Percentiles rank a stretch among this genome's conserved stretches.
Conservation (phyloP, 2,113 vertebrate species). For the Pholis gunnellus region DNA sequence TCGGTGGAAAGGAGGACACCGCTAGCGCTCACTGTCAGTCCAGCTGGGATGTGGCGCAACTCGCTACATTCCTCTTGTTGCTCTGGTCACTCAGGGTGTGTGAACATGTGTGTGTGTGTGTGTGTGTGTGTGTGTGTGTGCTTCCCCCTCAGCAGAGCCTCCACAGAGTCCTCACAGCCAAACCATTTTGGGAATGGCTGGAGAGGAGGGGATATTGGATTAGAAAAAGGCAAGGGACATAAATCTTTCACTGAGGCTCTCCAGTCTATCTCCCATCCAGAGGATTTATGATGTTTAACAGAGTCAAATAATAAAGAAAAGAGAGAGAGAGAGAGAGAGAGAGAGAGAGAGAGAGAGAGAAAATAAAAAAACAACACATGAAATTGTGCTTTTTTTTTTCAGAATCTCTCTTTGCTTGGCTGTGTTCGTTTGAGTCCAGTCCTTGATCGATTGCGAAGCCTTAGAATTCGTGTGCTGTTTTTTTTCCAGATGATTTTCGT, state of each 20-base stretch:
- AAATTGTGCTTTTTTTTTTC: conserved; percentile 65
- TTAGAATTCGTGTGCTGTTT: conserved; percentile 46
- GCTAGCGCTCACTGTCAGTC: conserved; percentile 77
- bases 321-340: conserved; percentile 4
- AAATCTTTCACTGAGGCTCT: conserved; percentile 78
- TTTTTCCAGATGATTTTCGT: conserved; percentile 58
- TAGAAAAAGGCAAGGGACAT: conserved; percentile 80
- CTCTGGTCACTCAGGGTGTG: conserved; percentile 80
- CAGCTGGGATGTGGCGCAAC: conserved; percentile 83
- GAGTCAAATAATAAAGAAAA: conserved; percentile 74
- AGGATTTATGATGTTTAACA: conserved; percentile 81
- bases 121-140: conserved; percentile 33
- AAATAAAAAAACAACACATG: conserved; percentile 59
- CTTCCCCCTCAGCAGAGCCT: conserved; percentile 74
- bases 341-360: neutral
- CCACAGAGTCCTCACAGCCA: conserved; percentile 74
- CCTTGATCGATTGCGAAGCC: conserved; percentile 75
- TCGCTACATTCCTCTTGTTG: conserved; percentile 80
- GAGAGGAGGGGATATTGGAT: conserved; percentile 78
- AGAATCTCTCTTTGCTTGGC: conserved; percentile 56
- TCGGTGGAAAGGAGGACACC: conserved; percentile 79
- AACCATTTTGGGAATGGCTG: conserved; percentile 78
- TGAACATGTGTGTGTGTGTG: conserved; percentile 53
- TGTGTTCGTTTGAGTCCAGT: conserved; percentile 53
- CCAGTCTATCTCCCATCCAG: conserved; percentile 73